A percentile compares a stretch with the other conserved stretches of the same genome.
Conservation (phyloP, 1,140 invertebrate genomes). For the Achatina immaculata region DNA sequence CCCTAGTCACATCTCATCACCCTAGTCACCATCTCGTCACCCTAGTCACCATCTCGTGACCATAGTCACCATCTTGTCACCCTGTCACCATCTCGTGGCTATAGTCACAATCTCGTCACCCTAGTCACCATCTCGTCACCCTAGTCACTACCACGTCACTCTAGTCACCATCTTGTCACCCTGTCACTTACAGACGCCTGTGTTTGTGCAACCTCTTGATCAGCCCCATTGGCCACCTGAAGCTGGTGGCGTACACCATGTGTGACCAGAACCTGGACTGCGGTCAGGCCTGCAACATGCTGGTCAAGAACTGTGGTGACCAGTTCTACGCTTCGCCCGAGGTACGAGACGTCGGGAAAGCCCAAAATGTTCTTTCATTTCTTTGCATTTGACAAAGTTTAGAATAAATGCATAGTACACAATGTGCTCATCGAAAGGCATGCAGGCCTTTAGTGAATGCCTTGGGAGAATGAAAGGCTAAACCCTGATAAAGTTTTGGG, state of each 20-base stretch:
- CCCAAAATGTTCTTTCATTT: no score
- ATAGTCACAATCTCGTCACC: not conserved
- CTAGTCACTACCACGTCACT: no score
- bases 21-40: no score
- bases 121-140: not conserved
- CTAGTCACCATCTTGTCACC: not conserved
- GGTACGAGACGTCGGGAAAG: not conserved
- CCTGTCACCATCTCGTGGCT: not conserved
- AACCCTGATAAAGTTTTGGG: no score
- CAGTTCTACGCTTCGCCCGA: slow-evolving; percentile 35
- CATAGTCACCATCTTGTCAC: no score
- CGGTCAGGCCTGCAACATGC: slow-evolving; percentile 25
- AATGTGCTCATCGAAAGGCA: no score
- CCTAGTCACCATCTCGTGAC: no score
- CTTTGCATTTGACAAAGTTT: no score
- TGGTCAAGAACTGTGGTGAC: slow-evolving; percentile 32
- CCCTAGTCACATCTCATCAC: not conserved
- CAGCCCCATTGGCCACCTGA: slow-evolving; percentile 3
- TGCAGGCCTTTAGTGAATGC: no score
- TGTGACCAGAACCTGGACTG: slow-evolving; percentile 36
- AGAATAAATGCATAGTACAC: no score
- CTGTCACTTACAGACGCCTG: not conserved
- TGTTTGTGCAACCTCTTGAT: slow-evolving; percentile 19
- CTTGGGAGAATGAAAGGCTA: no score
- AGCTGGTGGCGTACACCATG: slow-evolving; percentile 12